These are phyloP conservation scores for Bergia sp. DNA, from an alignment of 92 coral and sea anemone species.

Conservation along the genomic window DNA sequence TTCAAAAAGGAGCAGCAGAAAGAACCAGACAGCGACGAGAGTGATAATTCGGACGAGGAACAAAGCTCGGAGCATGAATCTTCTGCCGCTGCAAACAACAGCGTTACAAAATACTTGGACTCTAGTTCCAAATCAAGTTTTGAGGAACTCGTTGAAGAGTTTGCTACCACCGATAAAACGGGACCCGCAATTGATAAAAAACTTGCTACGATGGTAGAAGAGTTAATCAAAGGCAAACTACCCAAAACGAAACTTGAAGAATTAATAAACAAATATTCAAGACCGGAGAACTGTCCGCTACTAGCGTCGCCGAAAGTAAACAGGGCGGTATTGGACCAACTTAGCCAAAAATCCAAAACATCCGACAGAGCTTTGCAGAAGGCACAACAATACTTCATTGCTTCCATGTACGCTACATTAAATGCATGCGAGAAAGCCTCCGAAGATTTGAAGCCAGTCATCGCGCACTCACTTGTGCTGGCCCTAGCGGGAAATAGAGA, in stretches of 20 bases:
- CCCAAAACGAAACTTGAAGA: not conserved
- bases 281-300: not conserved
- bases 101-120: slow-evolving; percentile 1
- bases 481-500: not conserved
- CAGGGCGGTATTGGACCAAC: not conserved
- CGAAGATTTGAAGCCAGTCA: not conserved
- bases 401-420: not conserved
- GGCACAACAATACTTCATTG: not conserved
- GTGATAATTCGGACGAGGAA: not conserved
- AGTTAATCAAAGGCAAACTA: not conserved
- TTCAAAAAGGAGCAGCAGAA: not conserved
- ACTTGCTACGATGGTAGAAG: not conserved
- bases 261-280: not conserved
- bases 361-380: not conserved
- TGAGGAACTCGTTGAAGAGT: not conserved
- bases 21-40: not conserved
- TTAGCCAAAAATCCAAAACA: not conserved
- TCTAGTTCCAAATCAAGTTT: not conserved
- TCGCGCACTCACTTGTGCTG: not conserved
- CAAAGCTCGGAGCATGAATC: not conserved
- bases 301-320: not conserved
- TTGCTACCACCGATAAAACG: not conserved
- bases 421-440: not conserved
- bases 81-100: not conserved
- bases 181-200: not conserved